These are phyloP conservation scores for Drosophila carrolli DNA, from an alignment of 1,140 invertebrate genomes.

Conservation along the genomic window DNA sequence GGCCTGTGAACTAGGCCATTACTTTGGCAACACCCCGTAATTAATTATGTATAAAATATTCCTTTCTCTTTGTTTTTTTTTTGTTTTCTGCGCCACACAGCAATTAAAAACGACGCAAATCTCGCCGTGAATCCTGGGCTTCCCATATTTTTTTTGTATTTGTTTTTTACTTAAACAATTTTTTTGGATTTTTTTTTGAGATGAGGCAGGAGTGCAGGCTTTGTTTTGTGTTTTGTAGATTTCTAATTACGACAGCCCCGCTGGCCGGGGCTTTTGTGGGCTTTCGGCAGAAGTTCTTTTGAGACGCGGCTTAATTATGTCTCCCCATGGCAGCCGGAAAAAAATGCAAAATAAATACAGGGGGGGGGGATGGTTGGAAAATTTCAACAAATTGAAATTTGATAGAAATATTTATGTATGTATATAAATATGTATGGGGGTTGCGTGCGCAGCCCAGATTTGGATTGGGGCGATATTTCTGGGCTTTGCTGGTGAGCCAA, in stretches of 20 bases:
- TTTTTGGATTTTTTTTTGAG: conserved; percentile 15
- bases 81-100: background rate
- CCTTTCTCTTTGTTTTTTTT: background rate
- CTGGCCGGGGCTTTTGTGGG: conserved; percentile 63
- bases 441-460: conserved; percentile 49
- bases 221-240: conserved; percentile 47
- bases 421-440: background rate
- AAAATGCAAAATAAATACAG: conserved; percentile 17
- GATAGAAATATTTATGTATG: conserved; percentile 75
- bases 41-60: conserved; percentile 75
- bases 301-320: conserved; percentile 76
- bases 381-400: conserved; percentile 80
- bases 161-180: conserved; percentile 41
- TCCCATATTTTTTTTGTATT: conserved; percentile 28
- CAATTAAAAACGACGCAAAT: conserved; percentile 50
- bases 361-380: conserved; percentile 9
- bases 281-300: conserved; percentile 59
- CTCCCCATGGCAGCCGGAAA: conserved; percentile 44
- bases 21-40: conserved; percentile 26
- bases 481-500: background rate
- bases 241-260: conserved; percentile 69
- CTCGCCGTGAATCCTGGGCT: conserved; percentile 12
- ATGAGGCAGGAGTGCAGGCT: background rate
- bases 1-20: conserved; percentile 27
- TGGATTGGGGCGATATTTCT: conserved; percentile 27